These are phyloP conservation scores for Lepidostoma basale DNA, from an alignment of 1,140 invertebrate species.

Conservation along the genomic window DNA sequence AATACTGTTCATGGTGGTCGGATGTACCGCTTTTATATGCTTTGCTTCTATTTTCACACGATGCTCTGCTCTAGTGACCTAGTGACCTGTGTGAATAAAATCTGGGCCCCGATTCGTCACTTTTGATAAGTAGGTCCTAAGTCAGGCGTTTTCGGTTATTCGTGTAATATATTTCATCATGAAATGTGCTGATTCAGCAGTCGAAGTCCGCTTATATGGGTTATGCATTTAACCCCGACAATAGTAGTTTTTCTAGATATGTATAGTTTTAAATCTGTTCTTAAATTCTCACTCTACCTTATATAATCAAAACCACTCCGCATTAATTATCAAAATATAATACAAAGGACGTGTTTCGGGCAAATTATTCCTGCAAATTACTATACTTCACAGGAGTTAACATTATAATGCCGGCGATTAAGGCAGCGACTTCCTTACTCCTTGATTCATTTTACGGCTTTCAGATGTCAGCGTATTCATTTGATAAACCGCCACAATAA, in stretches of 20 bases:
- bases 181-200: too few relatives aligned
- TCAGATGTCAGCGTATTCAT: conserved; percentile 3
- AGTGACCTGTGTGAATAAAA: too few relatives aligned
- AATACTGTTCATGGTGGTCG: too few relatives aligned
- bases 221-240: not conserved
- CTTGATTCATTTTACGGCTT: not conserved
- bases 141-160: not conserved
- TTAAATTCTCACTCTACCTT: not conserved
- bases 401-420: not conserved
- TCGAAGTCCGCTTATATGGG: too few relatives aligned
- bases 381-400: not conserved
- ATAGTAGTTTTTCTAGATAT: not conserved
- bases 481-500: not conserved
- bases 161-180: not conserved
- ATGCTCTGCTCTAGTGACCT: too few relatives aligned
- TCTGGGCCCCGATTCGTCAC: too few relatives aligned
- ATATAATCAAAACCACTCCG: not conserved
- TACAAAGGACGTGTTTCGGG: not conserved
- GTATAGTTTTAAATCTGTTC: not conserved
- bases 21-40: too few relatives aligned
- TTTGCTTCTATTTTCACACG: too few relatives aligned
- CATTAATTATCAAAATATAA: not conserved
- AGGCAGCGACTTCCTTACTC: not conserved
- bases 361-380: conserved; percentile 1
- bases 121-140: not conserved